Evolutionary conservation across 2,113 vertebrate species (phyloP).

Genomic region (Oreochromis aureus): DNA sequence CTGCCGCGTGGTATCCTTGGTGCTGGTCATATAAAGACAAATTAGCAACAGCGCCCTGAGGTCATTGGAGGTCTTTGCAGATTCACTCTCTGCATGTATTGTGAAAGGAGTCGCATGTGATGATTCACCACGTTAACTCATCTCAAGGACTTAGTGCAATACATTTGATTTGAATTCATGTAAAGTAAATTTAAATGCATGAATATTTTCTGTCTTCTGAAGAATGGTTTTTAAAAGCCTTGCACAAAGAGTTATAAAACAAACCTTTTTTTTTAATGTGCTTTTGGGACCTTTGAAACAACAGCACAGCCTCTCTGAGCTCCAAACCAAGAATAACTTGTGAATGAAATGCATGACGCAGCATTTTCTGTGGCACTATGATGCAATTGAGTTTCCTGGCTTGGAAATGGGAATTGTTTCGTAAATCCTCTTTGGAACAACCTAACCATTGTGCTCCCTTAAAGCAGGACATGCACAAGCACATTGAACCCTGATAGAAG

Average conservation of each 20-base stretch:
- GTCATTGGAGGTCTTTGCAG: neutral
- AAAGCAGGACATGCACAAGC: slow-evolving; percentile 4
- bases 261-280: neutral
- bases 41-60: slow-evolving; percentile 5
- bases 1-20: slow-evolving; percentile 19
- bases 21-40: neutral
- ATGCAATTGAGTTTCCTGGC: slow-evolving; percentile 42
- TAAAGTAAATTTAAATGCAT: neutral
- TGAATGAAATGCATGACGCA: slow-evolving; percentile 17
- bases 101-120: neutral
- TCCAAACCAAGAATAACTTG: neutral
- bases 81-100: neutral
- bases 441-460: slow-evolving; percentile 31
- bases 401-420: slow-evolving; percentile 41
- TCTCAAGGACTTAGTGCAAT: neutral
- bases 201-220: neutral
- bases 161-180: neutral
- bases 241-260: neutral
- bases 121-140: neutral
- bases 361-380: slow-evolving; percentile 8
- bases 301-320: neutral
- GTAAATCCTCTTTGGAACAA: slow-evolving; percentile 49
- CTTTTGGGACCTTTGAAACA: neutral
- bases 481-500: neutral
- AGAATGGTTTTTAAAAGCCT: neutral